Conservation (phyloP, 2,888 invertebrate species). For the Frankliniella fusca region DNA sequence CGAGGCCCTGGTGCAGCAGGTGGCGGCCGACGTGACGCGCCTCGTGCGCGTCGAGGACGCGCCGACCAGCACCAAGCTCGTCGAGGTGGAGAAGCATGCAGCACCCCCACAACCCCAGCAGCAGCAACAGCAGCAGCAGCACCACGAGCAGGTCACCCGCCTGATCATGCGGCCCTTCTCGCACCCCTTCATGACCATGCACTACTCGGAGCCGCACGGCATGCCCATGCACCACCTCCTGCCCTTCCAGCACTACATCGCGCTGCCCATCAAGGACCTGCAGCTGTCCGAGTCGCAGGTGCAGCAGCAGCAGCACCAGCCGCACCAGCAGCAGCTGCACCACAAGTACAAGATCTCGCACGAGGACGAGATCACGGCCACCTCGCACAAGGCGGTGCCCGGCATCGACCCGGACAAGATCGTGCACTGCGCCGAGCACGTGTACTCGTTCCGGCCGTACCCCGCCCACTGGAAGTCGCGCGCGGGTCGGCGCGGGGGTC, state of each 20-base stretch:
- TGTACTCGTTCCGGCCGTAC: conserved; percentile 23
- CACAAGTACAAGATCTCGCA: conserved; percentile 40
- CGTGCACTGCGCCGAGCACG: conserved; percentile 20
- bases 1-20: conserved; percentile 5
- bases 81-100: conserved; percentile 14
- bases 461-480: conserved; percentile 14
- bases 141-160: conserved; percentile 42
- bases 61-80: neutral
- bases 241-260: conserved; percentile 42
- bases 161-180: conserved; percentile 27
- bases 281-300: conserved; percentile 45
- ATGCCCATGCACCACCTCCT: conserved; percentile 53
- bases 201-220: conserved; percentile 44
- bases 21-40: conserved; percentile 6
- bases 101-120: conserved; percentile 33
- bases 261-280: conserved; percentile 38
- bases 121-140: conserved; percentile 47
- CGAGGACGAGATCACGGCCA: conserved; percentile 30
- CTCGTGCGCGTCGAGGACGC: neutral
- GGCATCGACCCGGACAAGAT: conserved; percentile 21
- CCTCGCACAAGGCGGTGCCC: conserved; percentile 8
- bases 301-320: conserved; percentile 50
- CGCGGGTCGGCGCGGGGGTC: neutral
- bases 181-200: conserved; percentile 42
- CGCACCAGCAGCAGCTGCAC: conserved; percentile 39